These are phyloP conservation scores for Drosophila mettleri DNA, from an alignment of 2,888 invertebrate species.

Conservation along the genomic window DNA sequence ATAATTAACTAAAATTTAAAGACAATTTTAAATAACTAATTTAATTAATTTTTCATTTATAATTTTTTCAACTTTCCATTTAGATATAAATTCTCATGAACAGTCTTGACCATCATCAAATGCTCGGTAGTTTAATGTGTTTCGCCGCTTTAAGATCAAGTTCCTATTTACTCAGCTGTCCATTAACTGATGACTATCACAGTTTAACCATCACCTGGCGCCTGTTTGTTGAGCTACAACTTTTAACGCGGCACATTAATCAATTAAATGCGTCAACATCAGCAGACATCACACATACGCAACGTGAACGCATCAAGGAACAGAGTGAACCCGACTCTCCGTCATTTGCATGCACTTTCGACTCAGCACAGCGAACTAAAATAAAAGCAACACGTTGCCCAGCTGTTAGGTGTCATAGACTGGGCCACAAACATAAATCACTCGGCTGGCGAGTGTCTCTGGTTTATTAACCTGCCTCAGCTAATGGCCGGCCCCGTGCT, in stretches of 20 bases:
- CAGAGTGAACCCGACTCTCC: constrained; percentile 10
- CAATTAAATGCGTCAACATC: constrained; percentile 46
- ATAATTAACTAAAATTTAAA: too few species aligned
- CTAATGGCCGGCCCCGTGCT: constrained; percentile 67
- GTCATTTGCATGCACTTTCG: constrained; percentile 30
- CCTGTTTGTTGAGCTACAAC: constrained; percentile 43
- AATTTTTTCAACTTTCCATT: background rate
- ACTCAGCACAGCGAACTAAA: constrained; percentile 31
- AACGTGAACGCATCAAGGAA: constrained; percentile 38
- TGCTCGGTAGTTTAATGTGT: background rate
- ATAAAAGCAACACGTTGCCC: constrained; percentile 60
- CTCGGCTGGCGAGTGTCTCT: constrained; percentile 52
- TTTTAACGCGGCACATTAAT: constrained; percentile 51
- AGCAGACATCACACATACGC: constrained; percentile 65
- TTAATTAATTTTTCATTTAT: too few species aligned
- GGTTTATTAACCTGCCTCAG: constrained; percentile 68
- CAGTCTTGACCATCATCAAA: too few species aligned
- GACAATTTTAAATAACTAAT: too few species aligned
- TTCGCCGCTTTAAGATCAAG: background rate
- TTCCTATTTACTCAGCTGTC: constrained; percentile 4
- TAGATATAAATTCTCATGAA: background rate
- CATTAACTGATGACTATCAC: constrained; percentile 24
- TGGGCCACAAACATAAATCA: constrained; percentile 73
- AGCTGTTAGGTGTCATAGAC: constrained; percentile 72
- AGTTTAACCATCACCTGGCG: constrained; percentile 45